Evolutionary conservation across 2,797 vertebrate genomes (phyloP).

Genomic region (Taeniopygia guttata): DNA sequence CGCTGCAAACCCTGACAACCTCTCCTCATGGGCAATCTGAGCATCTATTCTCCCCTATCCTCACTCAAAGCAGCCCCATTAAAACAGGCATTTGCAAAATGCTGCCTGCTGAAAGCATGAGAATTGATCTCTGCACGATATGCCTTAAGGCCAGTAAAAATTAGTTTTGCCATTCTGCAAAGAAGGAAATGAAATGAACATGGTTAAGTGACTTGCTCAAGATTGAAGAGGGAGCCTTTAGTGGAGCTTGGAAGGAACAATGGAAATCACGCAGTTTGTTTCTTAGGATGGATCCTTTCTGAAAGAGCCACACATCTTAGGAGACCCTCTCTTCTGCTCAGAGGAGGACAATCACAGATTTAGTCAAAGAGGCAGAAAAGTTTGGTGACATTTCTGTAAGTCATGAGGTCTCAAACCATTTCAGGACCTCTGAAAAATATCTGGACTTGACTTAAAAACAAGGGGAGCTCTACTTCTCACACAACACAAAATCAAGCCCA

Average conservation of each 20-base stretch:
- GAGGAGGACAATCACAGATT: neutral
- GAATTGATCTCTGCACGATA: neutral
- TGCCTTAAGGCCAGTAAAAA: neutral
- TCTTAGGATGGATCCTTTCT: neutral
- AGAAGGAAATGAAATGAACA: conserved; percentile 25
- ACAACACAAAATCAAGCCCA: neutral
- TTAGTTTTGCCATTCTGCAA: neutral
- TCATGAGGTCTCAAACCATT: neutral
- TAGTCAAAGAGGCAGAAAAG: neutral
- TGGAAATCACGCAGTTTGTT: neutral
- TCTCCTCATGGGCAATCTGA: neutral
- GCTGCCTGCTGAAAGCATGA: neutral
- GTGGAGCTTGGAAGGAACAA: neutral
- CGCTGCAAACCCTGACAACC: neutral
- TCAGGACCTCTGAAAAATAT: neutral
- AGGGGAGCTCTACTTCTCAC: neutral
- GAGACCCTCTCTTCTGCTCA: neutral
- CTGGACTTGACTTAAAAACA: neutral
- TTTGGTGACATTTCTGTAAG: neutral
- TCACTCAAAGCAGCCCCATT: neutral
- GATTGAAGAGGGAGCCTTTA: neutral
- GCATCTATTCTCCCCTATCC: neutral
- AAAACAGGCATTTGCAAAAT: neutral
- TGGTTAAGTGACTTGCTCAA: neutral
- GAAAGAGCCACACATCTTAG: neutral